Base-by-base conservation (phyloP, 2,113 vertebrate genomes). In the Tamias sibiricus region DNA sequence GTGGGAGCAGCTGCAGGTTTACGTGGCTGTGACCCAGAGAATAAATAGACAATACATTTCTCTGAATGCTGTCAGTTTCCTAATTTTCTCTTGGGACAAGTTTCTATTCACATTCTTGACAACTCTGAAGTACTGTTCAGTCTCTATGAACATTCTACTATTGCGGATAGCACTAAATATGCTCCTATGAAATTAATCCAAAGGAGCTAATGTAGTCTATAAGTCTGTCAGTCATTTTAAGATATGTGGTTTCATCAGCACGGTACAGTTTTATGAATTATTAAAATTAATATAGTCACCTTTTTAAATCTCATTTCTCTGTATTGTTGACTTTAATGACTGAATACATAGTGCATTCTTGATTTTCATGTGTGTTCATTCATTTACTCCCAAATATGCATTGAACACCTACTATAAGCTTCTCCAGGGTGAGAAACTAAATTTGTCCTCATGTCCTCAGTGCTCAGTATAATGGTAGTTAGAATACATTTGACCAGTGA, bases 21-120 rank as follows among this genome's bases (percentile, higher is more conserved):
- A 28, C 26, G 1, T 76, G 82, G 12, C 26, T 95, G 30, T 54
- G 49, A 66, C 76, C 83, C 68, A 85, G 1, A 3, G 81, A 81
- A 40, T 75, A 0, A n/a, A 89, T 52, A 91, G 88, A 91, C 0
- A 11, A 59, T 44, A 19, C 62, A 94, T 24, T 91, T 49, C 62
- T 90, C 96, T 95, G 47, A 57, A 69, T 90, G 37, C 49, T 96
- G 64, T 83, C 44, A 88, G 32, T 83, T 97, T 93, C 92, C 72
- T 13, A 0, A 95, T 87, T 90, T 97, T 92, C 37, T 69, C 57
- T 95, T 64, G 40, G 40, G 88, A 93, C 96, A 82, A 5, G 22
- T 54, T 81, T 59, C 83, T 94, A 20, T 91, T 62, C 47, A 35
- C 52, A 69, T 26, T 57, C 72, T 86, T 83, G 75, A 32, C 0